Evolutionary conservation across 2,888 invertebrate genomes (phyloP).

Genomic region (Cephus pygmeus): DNA sequence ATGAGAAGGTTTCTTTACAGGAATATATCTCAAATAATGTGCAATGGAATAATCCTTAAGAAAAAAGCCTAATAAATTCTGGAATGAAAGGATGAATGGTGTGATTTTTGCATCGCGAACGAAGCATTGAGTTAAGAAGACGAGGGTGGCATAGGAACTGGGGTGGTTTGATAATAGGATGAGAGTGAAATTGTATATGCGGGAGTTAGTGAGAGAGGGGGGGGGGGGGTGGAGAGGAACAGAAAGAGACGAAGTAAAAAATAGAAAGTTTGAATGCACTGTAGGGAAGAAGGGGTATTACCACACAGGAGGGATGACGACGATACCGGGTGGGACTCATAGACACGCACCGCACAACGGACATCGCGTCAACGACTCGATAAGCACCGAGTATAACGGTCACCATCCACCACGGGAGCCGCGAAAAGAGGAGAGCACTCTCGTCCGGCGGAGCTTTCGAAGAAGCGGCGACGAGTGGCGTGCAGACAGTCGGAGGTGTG

Average conservation of each 20-base stretch:
- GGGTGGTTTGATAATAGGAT: no score
- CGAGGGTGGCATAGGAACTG: no score
- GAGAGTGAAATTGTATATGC: no score
- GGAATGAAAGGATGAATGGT: no score
- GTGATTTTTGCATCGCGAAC: no score
- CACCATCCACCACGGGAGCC: conserved; percentile 59
- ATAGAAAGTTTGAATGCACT: conserved; percentile 57
- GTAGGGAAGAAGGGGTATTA: conserved; percentile 62
- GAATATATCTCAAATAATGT: no score
- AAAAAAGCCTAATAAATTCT: no score
- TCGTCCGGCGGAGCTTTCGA: conserved; percentile 61
- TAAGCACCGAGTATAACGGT: conserved; percentile 59
- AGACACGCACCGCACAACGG: conserved; percentile 56
- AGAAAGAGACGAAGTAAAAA: conserved; percentile 33
- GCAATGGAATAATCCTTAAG: no score
- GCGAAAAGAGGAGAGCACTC: conserved; percentile 60
- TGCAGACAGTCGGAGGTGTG: conserved; percentile 64
- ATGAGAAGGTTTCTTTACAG: no score
- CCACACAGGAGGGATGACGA: conserved; percentile 51
- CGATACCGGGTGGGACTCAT: conserved; percentile 52
- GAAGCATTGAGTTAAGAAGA: no score
- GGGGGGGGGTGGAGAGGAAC: conserved; percentile 25
- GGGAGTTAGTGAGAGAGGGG: no score
- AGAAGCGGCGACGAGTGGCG: conserved; percentile 63
- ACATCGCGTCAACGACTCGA: conserved; percentile 50